Evolutionary conservation across 2,888 invertebrate species (phyloP).

Genomic region (Halocaridina rubra): DNA sequence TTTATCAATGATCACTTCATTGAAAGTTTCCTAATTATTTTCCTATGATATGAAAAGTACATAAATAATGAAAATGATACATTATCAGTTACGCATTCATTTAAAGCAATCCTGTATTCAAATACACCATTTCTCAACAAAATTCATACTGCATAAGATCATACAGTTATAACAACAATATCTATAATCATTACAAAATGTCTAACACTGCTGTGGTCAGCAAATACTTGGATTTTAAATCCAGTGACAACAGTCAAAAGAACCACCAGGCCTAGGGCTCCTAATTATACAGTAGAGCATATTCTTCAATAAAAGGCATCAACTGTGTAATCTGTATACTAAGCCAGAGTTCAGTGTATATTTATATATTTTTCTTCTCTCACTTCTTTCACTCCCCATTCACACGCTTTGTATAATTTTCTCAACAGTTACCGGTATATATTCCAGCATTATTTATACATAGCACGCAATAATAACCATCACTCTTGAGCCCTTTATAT

Average conservation of each 20-base stretch:
- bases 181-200: background rate
- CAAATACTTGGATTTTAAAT: constrained; percentile 3
- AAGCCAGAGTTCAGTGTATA: constrained; percentile 42
- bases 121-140: constrained; percentile 5
- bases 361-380: background rate
- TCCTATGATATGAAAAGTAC: background rate
- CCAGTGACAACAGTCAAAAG: background rate
- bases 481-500: too few species aligned
- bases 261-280: constrained; percentile 51
- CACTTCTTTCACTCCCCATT: background rate
- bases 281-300: constrained; percentile 57
- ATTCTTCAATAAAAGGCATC: constrained; percentile 41
- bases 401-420: too few species aligned
- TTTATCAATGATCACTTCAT: too few species aligned
- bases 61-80: constrained; percentile 33
- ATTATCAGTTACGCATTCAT: constrained; percentile 5
- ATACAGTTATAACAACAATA: constrained; percentile 27
- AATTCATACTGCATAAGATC: constrained; percentile 5
- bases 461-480: too few species aligned
- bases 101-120: background rate
- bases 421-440: too few species aligned
- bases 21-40: too few species aligned
- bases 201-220: background rate
- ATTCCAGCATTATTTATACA: too few species aligned
- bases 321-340: constrained; percentile 61